Evolutionary conservation across 2,888 invertebrate species (phyloP), one percentile per base, ranked within the genome.

Genomic region (Saturnia pavonia): DNA sequence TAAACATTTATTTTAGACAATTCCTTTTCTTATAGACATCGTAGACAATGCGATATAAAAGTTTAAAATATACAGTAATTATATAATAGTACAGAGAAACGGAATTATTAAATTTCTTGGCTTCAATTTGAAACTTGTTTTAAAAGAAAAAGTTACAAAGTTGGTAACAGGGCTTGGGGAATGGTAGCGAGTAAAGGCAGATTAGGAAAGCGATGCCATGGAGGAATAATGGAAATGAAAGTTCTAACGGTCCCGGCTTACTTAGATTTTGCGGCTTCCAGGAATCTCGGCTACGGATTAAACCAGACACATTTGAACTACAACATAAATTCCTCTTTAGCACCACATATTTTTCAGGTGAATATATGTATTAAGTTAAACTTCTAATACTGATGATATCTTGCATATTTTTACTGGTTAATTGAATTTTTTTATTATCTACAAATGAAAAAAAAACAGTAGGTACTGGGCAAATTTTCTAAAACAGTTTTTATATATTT

Each of bases 211-310:
- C 78, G 78, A 75, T 78, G 85, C 82, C 82, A 81, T 83, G 82
- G 76, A 81, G 82, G 83, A 87, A 88, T 86, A 89, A 88, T 88
- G 84, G 88, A 87, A 87, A 88, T 83, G 84, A 86, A 88, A 88
- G 83, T 88, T 90, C 85, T 84, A 88, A 87, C 86, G 83, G 85
- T 80, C 82, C 80, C 85, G 85, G 83, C 85, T 90, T 89, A 88
- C 86, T 90, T 85, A 88, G 87, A 89, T 88, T 88, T 86, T 85
- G 88, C 78, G 87, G 88, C 85, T 86, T 84, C 81, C 84, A 83
- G 84, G 82, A 84, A 86, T 87, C 84, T 83, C 80, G 81, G 81
- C 82, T 82, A 78, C 80, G 87, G 88, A 90, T 91, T 91, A 89
- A 86, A 87, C 85, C 84, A 87, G 88, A 89, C 88, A 87, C 86